Evolutionary conservation across 2,113 vertebrate genomes (phyloP), one percentile per base, ranked within the genome.

Genomic region (Chloropsis cyanopogon): DNA sequence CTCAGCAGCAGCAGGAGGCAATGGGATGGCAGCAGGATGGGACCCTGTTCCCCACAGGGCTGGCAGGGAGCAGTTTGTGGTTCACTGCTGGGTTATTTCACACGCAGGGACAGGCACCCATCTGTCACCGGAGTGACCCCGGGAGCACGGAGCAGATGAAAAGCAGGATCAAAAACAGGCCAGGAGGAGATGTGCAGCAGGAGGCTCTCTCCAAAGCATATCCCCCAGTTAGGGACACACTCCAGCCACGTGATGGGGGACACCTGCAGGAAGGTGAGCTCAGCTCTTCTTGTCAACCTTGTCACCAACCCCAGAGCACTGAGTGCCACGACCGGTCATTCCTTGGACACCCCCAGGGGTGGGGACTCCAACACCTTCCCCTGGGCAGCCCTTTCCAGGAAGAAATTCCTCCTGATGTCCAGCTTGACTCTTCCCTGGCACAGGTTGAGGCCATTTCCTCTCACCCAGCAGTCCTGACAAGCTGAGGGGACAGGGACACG

Each of bases 321-420:
- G 37, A 68, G 63, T 28, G 70, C n/a, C 57, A 44, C 5, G 0
- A 26, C 66, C 3, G 0, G 33, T 3, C 39, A 17, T 14, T 37
- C 68, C 66, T 1, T 7, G n/a, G 20, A 31, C 53, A 50, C 2
- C 15, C 39, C 42, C 70, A 25, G 35, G 61, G 44, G 0, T 42
- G 42, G 31, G 20, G 3, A 37, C 37, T 44, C 63, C 46, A 52
- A 12, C 37, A 69, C 22, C 22, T 19, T n/a, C n/a, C 33, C 54
- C 28, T 53, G 47, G 14, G 33, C 46, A 86, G 63, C n/a, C 23
- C 19, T 41, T 46, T 18, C 50, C 53, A 46, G 7, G 39, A 53
- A 16, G 23, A 39, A 78, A 53, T 61, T 20, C 39, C 23, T 53
- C 23, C 61, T 37, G 52, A 2, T 31, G 37, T 31, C 52, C 46